Conservation (phyloP, 2,797 vertebrate species). For the Pantherophis alleghaniensis region DNA sequence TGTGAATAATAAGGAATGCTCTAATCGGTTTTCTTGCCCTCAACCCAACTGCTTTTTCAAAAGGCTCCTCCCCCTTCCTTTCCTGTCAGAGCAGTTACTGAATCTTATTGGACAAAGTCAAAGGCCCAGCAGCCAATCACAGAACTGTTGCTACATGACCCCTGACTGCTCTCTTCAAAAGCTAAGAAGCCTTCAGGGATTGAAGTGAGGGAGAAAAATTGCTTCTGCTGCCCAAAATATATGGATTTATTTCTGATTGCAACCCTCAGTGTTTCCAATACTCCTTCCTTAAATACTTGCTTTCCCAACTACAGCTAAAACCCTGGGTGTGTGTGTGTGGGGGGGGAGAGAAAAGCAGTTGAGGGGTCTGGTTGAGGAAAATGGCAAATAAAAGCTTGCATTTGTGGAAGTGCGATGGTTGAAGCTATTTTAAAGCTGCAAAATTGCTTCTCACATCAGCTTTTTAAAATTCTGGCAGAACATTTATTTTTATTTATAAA, state of each 20-base stretch:
- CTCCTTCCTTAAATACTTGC: background rate
- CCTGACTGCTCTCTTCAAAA: background rate
- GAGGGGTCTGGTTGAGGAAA: background rate
- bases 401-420: background rate
- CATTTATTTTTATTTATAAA: background rate
- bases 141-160: background rate
- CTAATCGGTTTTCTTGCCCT: background rate
- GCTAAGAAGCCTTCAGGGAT: background rate
- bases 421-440: background rate
- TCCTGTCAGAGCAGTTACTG: background rate
- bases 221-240: background rate
- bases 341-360: background rate
- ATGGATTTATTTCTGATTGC: background rate
- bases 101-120: background rate
- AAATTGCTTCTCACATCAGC: background rate
- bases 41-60: background rate
- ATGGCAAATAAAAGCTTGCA: background rate
- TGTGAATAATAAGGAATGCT: background rate
- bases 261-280: background rate
- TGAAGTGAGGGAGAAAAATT: background rate
- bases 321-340: too few relatives aligned
- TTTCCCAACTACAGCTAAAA: background rate
- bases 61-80: background rate
- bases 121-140: background rate
- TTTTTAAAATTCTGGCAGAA: background rate